phyloP scores from a whole-genome alignment of 2,888 invertebrate genomes.

The Horisme vitalbata region DNA sequence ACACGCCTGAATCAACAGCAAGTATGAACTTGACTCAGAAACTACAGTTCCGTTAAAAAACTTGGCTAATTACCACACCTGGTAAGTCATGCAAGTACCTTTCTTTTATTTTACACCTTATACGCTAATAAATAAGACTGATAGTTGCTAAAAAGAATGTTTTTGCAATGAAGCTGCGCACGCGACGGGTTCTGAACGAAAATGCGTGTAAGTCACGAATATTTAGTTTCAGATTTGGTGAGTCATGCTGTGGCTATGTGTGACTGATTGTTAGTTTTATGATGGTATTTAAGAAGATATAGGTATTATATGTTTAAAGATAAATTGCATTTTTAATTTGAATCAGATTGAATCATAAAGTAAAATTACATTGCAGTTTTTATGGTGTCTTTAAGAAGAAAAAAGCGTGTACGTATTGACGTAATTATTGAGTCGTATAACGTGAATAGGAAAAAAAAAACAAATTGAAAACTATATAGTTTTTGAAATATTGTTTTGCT shows the following conservation, averaged over 20 bases:
- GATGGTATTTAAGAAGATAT: no score
- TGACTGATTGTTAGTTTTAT: not conserved
- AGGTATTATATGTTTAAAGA: no score
- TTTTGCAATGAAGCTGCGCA: constrained; percentile 40
- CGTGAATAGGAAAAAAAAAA: no score
- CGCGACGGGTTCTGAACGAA: constrained; percentile 41
- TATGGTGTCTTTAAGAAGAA: no score
- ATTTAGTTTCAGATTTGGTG: constrained; percentile 19
- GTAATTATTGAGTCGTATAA: no score
- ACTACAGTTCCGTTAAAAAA: constrained; percentile 34
- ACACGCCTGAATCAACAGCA: constrained; percentile 44
- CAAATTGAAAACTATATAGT: no score
- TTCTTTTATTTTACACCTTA: constrained; percentile 9
- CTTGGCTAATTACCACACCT: constrained; percentile 37
- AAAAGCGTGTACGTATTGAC: no score
- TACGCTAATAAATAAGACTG: not conserved
- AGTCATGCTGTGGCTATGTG: constrained; percentile 2
- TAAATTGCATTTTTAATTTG: no score
- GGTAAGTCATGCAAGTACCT: constrained; percentile 29
- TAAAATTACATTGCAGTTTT: no score
- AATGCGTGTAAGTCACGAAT: constrained; percentile 36
- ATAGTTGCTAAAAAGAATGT: constrained; percentile 21
- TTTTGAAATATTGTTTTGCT: no score
- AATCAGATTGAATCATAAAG: no score
- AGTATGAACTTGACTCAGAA: constrained; percentile 59